A percentile compares a stretch with the other conserved stretches of the same genome.
Conservation (phyloP, 2,113 vertebrate species). For the Meriones unguiculatus region DNA sequence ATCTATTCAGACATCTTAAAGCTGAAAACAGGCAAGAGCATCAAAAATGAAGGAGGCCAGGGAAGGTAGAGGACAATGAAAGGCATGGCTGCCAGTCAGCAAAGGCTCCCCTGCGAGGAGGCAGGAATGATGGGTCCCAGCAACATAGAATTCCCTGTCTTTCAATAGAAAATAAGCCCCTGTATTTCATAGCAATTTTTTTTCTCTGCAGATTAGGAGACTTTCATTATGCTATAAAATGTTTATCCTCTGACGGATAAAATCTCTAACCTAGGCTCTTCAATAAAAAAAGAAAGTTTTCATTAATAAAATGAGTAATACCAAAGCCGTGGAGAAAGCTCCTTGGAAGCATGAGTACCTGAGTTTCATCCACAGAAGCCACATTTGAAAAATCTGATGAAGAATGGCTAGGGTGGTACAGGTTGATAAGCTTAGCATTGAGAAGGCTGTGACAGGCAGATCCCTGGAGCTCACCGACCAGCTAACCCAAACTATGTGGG, state of each 20-base stretch:
- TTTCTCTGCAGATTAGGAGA: neutral
- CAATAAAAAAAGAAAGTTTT: neutral
- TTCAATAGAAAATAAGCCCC: neutral
- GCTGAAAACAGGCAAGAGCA: neutral
- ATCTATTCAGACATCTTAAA: neutral
- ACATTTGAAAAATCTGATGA: neutral
- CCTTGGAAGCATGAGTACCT: neutral
- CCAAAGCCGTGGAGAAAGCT: neutral
- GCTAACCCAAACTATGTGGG: neutral
- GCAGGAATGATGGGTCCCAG: neutral
- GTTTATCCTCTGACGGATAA: neutral
- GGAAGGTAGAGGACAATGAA: neutral
- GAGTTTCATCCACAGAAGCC: neutral
- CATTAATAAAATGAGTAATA: conserved; percentile 26
- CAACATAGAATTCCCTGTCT: neutral
- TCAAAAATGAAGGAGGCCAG: neutral
- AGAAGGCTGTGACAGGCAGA: neutral
- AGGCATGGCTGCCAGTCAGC: neutral
- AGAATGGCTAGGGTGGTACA: neutral
- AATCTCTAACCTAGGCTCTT: neutral
- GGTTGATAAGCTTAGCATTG: neutral
- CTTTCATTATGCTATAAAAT: neutral
- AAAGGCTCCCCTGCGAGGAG: neutral
- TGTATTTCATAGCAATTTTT: neutral
- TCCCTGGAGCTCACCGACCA: neutral